Percentiles rank a stretch among this genome's conserved stretches.
phyloP scores from a whole-genome alignment of 2,113 vertebrate species.

The Bubo bubo region DNA sequence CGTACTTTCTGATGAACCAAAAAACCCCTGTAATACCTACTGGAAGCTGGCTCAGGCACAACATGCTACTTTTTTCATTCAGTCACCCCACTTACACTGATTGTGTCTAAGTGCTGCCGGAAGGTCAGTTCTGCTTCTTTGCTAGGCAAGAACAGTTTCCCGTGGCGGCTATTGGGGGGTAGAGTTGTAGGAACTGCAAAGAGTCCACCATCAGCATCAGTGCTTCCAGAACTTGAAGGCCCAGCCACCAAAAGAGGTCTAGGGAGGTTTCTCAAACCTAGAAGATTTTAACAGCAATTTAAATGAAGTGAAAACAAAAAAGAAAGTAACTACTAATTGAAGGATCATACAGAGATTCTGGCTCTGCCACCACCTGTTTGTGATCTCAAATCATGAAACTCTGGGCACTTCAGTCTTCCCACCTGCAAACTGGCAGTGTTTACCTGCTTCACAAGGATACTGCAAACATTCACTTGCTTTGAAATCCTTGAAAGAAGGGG shows the following conservation, averaged over 20 bases:
- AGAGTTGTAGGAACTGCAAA: constrained; percentile 94
- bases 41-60: background rate
- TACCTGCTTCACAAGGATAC: background rate
- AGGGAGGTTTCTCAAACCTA: constrained; percentile 87
- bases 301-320: background rate
- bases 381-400: background rate
- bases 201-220: constrained; percentile 85
- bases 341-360: background rate
- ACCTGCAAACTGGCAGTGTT: background rate
- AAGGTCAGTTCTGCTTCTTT: constrained; percentile 92
- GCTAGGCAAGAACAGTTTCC: constrained; percentile 91
- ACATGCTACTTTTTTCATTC: background rate
- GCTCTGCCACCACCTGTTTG: background rate
- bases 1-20: background rate
- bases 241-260: constrained; percentile 85
- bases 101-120: constrained; percentile 92
- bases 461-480: background rate
- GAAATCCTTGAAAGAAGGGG: background rate
- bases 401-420: background rate
- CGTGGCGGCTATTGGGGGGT: constrained; percentile 92
- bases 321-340: background rate
- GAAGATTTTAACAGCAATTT: background rate
- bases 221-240: constrained; percentile 66
- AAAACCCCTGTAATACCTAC: background rate
- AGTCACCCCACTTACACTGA: constrained; percentile 83